phyloP scores from a whole-genome alignment of 2,113 vertebrate genomes.

The Neolamprologus devosi region DNA sequence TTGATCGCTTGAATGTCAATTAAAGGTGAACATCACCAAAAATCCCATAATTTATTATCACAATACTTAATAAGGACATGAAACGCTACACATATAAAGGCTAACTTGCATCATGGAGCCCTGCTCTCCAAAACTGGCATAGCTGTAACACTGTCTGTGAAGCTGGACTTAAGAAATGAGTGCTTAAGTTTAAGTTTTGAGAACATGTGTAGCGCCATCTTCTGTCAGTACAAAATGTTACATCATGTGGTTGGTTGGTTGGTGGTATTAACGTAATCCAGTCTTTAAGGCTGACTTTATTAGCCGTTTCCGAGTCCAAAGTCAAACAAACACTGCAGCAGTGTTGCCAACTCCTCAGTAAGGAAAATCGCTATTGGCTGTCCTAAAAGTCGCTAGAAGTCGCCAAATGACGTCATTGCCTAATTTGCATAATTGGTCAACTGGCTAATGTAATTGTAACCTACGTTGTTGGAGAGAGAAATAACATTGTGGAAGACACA shows the following conservation, averaged over 20 bases:
- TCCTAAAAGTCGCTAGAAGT: too few species aligned
- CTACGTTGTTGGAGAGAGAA: too few species aligned
- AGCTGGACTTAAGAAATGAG: neutral
- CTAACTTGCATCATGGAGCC: neutral
- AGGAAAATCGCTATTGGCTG: too few species aligned
- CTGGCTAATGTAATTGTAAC: too few species aligned
- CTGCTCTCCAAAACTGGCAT: neutral
- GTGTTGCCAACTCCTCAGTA: too few species aligned
- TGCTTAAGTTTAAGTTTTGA: neutral
- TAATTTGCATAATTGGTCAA: too few species aligned
- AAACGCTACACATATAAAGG: neutral
- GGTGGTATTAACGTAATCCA: neutral
- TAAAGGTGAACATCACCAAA: neutral
- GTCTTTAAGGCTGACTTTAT: neutral
- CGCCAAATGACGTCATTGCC: too few species aligned
- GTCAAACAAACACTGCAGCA: neutral
- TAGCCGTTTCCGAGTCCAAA: neutral
- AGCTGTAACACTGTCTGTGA: neutral
- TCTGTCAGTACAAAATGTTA: neutral
- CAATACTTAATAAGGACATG: neutral
- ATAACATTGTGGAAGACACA: too few species aligned
- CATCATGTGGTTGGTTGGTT: neutral
- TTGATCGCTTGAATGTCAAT: neutral
- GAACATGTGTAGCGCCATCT: neutral
- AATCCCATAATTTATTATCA: neutral